Base-by-base conservation (phyloP, 2,888 invertebrate species). In the Cepaea hortensis region DNA sequence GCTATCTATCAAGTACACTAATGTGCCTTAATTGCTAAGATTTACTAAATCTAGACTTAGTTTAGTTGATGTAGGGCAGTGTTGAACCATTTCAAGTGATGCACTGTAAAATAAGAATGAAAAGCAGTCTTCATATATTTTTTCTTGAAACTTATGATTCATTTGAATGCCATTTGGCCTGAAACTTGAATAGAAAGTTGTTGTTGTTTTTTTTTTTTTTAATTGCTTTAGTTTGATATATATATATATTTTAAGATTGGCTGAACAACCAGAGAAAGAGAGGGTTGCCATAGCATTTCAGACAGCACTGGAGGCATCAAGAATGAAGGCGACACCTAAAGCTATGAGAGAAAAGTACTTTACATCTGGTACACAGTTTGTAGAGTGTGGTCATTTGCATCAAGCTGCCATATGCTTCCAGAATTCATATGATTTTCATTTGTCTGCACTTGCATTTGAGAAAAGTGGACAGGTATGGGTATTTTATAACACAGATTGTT, bases 261-360 rank as follows among this genome's bases (percentile, higher is more conserved):
- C 91, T 18, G 90, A 88, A 0, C 89, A 91, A 11, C 50, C 81
- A 5, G 90, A 89, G 23, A 90, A 90, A 84, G 90, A 91, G 84
- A 91, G 90, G 50, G 85, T 92, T 0, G 92, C 92, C 7, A 55
- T 90, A 18, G 93, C 93, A 46, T 91, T 92, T 88, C 90, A 90
- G 70, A 90, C 89, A 70, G 93, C 92, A n/a, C 87, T 92, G 23
- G 83, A 88, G 72, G 92, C 91, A 48, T 90, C 90, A 80, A 85
- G 90, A 80, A 88, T 91, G 81, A 91, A 90, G 65, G 90, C 91
- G 68, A 91, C 89, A 61, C 91, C 91, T 13, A 84, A 87, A 11
- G 88, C 88, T 82, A 91, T 92, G 91, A 86, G 91, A 23, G 90
- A 91, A 0, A 90, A 91, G 86, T 93, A 91, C 86, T 84, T 92